These are phyloP conservation scores for Aselliscus stoliczkanus DNA, from an alignment of 2,797 vertebrate genomes.

Conservation along the genomic window DNA sequence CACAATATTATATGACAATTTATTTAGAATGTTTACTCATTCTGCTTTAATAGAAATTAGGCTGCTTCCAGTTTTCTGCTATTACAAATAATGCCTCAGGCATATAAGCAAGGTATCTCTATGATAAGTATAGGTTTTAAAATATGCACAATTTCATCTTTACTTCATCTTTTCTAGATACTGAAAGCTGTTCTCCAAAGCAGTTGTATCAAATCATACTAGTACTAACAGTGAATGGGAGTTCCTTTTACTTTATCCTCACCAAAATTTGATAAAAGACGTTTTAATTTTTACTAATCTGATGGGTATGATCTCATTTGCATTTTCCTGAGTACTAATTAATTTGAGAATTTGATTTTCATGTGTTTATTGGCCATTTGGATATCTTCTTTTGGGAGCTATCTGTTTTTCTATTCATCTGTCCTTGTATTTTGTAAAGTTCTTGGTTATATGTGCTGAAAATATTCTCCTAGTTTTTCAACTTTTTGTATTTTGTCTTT, in stretches of 20 bases:
- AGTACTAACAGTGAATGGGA: not conserved
- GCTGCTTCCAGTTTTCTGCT: conserved; percentile 14
- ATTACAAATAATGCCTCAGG: not conserved
- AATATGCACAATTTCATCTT: not conserved
- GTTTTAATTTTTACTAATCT: not conserved
- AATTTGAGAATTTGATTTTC: not conserved
- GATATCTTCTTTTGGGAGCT: not conserved
- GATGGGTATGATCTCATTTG: not conserved
- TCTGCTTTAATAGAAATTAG: not conserved
- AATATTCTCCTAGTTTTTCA: not conserved
- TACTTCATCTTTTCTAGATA: conserved; percentile 19
- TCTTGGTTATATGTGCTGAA: not conserved
- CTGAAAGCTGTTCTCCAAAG: not conserved
- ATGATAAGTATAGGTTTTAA: not conserved
- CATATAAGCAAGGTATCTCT: not conserved
- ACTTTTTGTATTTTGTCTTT: not conserved
- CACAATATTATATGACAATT: not conserved
- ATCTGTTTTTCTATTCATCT: not conserved
- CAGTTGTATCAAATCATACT: not conserved
- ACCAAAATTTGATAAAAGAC: not conserved
- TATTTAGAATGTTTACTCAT: not conserved
- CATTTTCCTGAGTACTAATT: conserved; percentile 7
- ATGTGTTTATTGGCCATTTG: not conserved
- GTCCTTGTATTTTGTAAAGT: not conserved
- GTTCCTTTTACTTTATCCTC: conserved; percentile 6